phyloP scores from a whole-genome alignment of 2,113 vertebrate species.

The Nansenia antarctica region DNA sequence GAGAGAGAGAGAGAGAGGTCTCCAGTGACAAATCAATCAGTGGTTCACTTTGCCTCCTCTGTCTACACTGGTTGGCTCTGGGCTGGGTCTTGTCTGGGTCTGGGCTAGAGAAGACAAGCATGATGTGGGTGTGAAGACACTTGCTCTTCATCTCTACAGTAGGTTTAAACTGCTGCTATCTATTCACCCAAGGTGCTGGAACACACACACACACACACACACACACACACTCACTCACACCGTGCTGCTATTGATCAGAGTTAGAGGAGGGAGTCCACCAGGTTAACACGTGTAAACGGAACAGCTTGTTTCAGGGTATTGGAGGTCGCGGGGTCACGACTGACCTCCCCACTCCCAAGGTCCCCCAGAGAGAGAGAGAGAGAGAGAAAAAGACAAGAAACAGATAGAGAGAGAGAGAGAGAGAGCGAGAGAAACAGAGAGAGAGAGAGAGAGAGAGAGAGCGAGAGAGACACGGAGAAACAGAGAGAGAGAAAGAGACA shows the following conservation, averaged over 20 bases:
- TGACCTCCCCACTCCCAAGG: background rate
- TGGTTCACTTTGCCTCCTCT: conserved; percentile 32
- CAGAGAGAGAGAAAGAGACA: too few relatives aligned
- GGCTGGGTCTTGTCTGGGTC: too few relatives aligned
- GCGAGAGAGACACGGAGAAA: too few relatives aligned
- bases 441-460: too few relatives aligned
- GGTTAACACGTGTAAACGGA: conserved; percentile 58
- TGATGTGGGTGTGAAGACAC: conserved; percentile 21
- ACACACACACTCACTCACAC: background rate
- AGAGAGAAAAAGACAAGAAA: too few relatives aligned
- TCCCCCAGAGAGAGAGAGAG: background rate
- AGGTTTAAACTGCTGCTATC: background rate
- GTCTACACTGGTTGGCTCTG: conserved; percentile 28
- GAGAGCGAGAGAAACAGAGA: too few relatives aligned
- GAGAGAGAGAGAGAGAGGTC: background rate
- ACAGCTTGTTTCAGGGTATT: conserved; percentile 38
- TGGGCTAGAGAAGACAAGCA: background rate
- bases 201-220: conserved; percentile 2
- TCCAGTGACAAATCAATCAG: conserved; percentile 57
- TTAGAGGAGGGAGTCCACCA: conserved; percentile 49
- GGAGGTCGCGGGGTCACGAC: background rate
- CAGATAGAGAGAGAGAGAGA: too few relatives aligned
- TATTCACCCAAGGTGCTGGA: background rate
- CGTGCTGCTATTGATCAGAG: conserved; percentile 46
- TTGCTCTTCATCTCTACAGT: conserved; percentile 27